A percentile compares a stretch with the other conserved stretches of the same genome.
Evolutionary conservation across 2,888 invertebrate genomes (phyloP).

Genomic region (Caenorhabditis sp.): DNA sequence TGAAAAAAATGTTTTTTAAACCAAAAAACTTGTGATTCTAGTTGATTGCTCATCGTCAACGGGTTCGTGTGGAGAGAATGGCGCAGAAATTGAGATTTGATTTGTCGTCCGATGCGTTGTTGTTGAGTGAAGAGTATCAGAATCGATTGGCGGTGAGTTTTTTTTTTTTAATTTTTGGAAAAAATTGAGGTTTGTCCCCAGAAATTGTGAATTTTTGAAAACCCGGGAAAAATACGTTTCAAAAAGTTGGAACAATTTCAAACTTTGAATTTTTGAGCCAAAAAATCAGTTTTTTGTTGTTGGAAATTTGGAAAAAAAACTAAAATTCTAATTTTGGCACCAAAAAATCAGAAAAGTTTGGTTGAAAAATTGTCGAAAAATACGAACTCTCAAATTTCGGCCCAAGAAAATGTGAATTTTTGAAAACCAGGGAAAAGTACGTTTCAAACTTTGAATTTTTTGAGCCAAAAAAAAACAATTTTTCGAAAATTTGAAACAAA

Average conservation of each 20-base stretch:
- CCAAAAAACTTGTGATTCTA: constrained; percentile 7
- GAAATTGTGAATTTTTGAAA: no score
- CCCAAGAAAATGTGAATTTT: no score
- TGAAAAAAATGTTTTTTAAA: constrained; percentile 9
- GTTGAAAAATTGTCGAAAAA: constrained; percentile 1
- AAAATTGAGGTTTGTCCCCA: no score
- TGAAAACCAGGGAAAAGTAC: no score
- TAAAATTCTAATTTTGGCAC: no score
- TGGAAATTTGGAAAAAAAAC: no score
- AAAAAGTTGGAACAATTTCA: background rate
- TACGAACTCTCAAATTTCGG: background rate
- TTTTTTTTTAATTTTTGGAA: background rate
- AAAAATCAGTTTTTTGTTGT: no score
- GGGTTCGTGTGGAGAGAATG: constrained; percentile 73
- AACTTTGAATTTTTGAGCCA: no score
- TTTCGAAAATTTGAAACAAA: no score
- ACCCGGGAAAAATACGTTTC: background rate
- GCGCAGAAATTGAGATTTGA: constrained; percentile 81
- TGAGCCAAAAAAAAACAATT: no score
- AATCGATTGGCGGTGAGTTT: constrained; percentile 75
- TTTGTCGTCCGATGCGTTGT: constrained; percentile 84
- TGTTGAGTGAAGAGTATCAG: constrained; percentile 88
- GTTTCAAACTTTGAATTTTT: no score
- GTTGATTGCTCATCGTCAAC: constrained; percentile 31
- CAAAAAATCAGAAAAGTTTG: background rate